Evolutionary conservation across 2,888 invertebrate genomes (phyloP).

Genomic region (Ischnus inquisitorius): DNA sequence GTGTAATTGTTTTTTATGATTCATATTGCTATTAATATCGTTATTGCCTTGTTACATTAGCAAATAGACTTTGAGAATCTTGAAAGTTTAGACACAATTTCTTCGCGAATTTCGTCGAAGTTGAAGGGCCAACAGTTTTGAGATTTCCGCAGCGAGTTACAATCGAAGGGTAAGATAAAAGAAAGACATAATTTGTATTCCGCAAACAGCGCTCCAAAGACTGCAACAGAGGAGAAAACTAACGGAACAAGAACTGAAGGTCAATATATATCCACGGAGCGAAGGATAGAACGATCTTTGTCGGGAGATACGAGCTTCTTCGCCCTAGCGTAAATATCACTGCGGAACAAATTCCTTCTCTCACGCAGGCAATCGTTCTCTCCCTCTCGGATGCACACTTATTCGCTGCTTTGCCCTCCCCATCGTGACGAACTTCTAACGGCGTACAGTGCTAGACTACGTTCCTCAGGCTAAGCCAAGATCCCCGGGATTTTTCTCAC

Average conservation of each 20-base stretch:
- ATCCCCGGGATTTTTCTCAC: constrained; percentile 11
- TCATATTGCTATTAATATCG: no score
- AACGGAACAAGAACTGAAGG: background rate
- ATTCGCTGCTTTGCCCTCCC: background rate
- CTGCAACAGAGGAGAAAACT: background rate
- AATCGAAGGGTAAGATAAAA: no score
- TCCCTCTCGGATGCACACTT: background rate
- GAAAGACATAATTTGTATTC: no score
- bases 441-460: background rate
- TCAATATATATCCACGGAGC: background rate
- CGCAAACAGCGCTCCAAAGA: no score
- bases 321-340: constrained; percentile 13
- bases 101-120: no score
- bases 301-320: background rate
- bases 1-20: no score
- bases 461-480: background rate
- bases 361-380: background rate
- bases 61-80: no score
- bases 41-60: no score
- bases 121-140: no score
- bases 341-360: constrained; percentile 28
- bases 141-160: no score
- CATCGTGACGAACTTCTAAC: background rate
- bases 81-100: no score
- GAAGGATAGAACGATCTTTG: background rate